These are phyloP conservation scores for Drosophila niveifrons DNA, from an alignment of 2,888 invertebrate genomes.

Conservation along the genomic window DNA sequence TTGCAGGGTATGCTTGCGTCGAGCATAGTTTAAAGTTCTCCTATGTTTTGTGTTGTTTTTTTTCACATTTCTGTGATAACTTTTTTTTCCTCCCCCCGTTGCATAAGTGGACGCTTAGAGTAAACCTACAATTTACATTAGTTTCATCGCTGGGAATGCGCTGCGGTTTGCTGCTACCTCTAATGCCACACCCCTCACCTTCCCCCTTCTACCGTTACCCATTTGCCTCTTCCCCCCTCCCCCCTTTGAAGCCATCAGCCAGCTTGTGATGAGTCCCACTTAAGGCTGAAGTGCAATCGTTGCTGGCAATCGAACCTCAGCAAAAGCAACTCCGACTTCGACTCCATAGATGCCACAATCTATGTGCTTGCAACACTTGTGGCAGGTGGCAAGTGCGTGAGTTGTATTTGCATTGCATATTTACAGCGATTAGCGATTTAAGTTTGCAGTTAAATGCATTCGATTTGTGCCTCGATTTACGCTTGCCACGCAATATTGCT, in stretches of 20 bases:
- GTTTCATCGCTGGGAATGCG: background rate
- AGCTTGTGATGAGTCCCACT: background rate
- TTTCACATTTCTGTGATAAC: background rate
- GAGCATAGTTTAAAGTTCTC: background rate
- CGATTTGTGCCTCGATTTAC: constrained; percentile 39
- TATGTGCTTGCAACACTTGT: constrained; percentile 3
- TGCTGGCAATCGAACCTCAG: constrained; percentile 6
- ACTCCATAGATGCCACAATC: background rate
- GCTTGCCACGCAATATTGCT: constrained; percentile 78
- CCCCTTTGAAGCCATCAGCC: rapidly evolving
- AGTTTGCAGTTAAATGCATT: constrained; percentile 31
- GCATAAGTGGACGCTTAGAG: background rate
- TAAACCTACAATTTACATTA: background rate
- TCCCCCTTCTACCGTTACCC: background rate
- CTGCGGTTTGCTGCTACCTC: background rate
- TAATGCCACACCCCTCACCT: background rate
- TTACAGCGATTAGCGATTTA: background rate
- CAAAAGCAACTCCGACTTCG: background rate
- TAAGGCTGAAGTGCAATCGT: constrained; percentile 3
- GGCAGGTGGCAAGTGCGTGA: constrained; percentile 15
- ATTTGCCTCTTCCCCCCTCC: background rate
- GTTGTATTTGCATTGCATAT: constrained; percentile 22
- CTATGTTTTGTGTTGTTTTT: background rate
- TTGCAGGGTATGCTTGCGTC: background rate
- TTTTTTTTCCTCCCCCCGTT: background rate